phyloP scores from a whole-genome alignment of 2,888 invertebrate genomes.

The Tanytarsus gracilentus region DNA sequence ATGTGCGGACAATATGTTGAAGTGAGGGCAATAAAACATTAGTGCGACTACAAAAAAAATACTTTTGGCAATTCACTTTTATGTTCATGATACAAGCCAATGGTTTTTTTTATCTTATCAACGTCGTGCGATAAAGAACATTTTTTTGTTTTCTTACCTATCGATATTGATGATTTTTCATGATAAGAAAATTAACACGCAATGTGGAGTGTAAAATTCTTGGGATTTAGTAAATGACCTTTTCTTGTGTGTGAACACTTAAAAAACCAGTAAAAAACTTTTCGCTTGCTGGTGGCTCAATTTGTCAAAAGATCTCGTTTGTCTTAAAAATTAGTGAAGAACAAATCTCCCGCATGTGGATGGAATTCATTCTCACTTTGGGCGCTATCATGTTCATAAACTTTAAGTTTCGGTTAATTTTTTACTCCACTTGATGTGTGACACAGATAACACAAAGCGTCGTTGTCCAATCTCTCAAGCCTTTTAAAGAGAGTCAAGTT shows the following conservation, averaged over 20 bases:
- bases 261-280: background rate
- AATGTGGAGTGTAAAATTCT: too few relatives aligned
- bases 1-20: background rate
- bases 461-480: too few relatives aligned
- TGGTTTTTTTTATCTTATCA: too few relatives aligned
- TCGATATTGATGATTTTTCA: too few relatives aligned
- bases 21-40: background rate
- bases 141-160: too few relatives aligned
- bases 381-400: background rate
- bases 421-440: background rate
- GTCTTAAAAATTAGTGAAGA: background rate
- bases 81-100: too few relatives aligned
- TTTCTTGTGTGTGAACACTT: too few relatives aligned
- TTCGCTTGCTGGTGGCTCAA: slow-evolving; percentile 2
- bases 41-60: too few relatives aligned
- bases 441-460: slow-evolving; percentile 12
- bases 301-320: background rate
- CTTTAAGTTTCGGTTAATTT: background rate
- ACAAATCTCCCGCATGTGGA: slow-evolving; percentile 5
- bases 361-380: background rate
- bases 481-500: slow-evolving; percentile 4
- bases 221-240: too few relatives aligned
- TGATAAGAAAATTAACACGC: too few relatives aligned
- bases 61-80: too few relatives aligned
- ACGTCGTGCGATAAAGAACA: too few relatives aligned